These are phyloP conservation scores for Rhynchomys soricoides DNA, from an alignment of 2,113 vertebrate genomes.

Conservation along the genomic window DNA sequence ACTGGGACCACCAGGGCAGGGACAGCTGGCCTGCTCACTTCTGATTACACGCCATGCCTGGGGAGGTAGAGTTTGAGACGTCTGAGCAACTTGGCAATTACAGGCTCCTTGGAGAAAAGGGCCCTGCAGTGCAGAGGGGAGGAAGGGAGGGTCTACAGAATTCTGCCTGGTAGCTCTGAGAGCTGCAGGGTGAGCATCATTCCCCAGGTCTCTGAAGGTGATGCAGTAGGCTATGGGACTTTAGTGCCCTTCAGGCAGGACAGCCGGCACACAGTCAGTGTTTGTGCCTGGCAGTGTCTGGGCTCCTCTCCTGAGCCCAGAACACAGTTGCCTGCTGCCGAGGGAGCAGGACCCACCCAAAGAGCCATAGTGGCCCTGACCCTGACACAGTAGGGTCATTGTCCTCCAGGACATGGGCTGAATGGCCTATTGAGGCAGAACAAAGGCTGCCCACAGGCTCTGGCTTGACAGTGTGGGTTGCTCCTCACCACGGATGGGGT, in stretches of 20 bases:
- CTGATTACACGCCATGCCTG: neutral
- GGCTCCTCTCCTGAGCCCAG: neutral
- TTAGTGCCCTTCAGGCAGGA: neutral
- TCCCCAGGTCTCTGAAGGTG: too few relatives aligned
- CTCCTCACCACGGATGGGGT: neutral
- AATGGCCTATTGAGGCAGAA: slow-evolving; percentile 67
- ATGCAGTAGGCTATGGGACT: neutral
- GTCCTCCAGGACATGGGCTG: slow-evolving; percentile 14
- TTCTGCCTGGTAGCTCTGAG: neutral
- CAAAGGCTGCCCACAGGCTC: slow-evolving; percentile 65
- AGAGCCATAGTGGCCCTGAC: neutral
- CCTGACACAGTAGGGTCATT: slow-evolving; percentile 11
- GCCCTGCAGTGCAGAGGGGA: neutral
- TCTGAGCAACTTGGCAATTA: neutral
- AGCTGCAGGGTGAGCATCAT: too few relatives aligned
- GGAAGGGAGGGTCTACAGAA: too few relatives aligned
- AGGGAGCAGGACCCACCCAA: neutral
- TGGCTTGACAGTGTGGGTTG: neutral
- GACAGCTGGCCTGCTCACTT: slow-evolving; percentile 1
- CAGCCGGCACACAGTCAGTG: neutral
- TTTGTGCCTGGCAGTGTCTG: neutral
- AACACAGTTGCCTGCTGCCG: neutral
- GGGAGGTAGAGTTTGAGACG: neutral
- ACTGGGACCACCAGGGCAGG: neutral
- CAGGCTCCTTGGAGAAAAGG: neutral